These are phyloP conservation scores for Parotia lawesii DNA, from an alignment of 2,113 vertebrate genomes.

Conservation along the genomic window DNA sequence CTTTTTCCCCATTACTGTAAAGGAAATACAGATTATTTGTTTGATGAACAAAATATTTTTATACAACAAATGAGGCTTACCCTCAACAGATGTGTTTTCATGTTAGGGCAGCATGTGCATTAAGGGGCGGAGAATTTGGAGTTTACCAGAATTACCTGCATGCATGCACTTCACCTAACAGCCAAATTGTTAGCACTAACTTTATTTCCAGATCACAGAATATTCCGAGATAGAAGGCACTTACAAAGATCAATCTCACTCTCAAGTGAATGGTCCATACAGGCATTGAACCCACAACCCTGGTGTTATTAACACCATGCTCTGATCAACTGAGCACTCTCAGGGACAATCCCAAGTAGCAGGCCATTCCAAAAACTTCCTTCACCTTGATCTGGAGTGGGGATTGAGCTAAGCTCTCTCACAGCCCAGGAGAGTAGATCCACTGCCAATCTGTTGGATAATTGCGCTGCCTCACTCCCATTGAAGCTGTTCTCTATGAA, in stretches of 20 bases:
- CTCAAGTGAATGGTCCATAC: not conserved
- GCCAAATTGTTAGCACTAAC: not conserved
- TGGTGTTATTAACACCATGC: not conserved
- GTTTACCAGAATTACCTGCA: not conserved
- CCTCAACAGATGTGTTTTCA: not conserved
- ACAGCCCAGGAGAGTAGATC: not conserved
- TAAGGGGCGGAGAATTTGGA: not conserved
- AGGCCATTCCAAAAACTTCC: not conserved
- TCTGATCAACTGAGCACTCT: not conserved
- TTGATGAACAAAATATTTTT: not conserved
- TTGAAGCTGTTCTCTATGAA: constrained; percentile 24
- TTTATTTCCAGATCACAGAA: not conserved
- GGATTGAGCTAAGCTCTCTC: not conserved
- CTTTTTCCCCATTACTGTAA: not conserved
- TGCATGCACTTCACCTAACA: not conserved
- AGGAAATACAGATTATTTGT: not conserved
- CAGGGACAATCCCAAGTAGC: not conserved
- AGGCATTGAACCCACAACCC: not conserved
- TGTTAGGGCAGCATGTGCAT: not conserved
- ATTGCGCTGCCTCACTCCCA: not conserved
- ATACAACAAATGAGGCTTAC: not conserved
- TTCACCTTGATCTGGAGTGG: not conserved
- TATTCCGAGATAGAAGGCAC: not conserved
- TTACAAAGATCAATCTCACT: not conserved
- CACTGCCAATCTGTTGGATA: constrained; percentile 22